Evolutionary conservation across 2,113 vertebrate genomes (phyloP).

Genomic region (Scatophagus argus): DNA sequence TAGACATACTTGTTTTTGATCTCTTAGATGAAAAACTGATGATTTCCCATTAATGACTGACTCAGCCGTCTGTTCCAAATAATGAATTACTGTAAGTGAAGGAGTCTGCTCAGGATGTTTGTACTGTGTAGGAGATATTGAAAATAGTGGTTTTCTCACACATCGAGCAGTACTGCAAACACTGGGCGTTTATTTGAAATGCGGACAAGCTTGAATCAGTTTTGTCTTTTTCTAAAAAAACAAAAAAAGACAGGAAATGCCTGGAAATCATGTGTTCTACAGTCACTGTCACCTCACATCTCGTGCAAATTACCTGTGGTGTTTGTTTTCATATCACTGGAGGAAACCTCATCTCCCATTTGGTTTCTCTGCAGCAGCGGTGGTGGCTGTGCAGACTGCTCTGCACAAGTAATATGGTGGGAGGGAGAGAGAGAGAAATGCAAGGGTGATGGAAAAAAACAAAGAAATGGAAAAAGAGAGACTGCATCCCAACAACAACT

Average conservation of each 20-base stretch:
- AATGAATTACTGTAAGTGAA: slow-evolving; percentile 64
- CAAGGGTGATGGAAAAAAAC: slow-evolving; percentile 11
- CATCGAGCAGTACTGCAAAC: background rate
- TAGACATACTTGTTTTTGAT: slow-evolving; percentile 27
- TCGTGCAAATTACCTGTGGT: slow-evolving; percentile 43
- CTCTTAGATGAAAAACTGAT: slow-evolving; percentile 46
- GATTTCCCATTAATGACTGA: slow-evolving; percentile 65
- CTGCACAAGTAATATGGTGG: slow-evolving; percentile 7
- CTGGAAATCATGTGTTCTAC: slow-evolving; percentile 62
- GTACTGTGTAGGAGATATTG: slow-evolving; percentile 49
- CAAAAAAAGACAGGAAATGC: background rate
- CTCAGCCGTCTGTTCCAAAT: slow-evolving; percentile 45
- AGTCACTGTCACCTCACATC: slow-evolving; percentile 21
- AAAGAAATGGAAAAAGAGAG: background rate
- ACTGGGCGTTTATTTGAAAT: slow-evolving; percentile 57
- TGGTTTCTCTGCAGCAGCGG: slow-evolving; percentile 32
- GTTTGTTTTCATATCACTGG: background rate
- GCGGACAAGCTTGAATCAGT: background rate
- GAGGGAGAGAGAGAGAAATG: background rate
- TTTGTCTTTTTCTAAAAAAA: background rate
- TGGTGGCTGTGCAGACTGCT: slow-evolving; percentile 28
- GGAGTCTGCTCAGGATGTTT: slow-evolving; percentile 41
- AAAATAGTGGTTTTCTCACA: slow-evolving; percentile 43
- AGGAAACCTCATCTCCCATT: slow-evolving; percentile 53
- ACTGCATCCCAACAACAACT: background rate